A percentile compares a stretch with the other conserved stretches of the same genome.
These are phyloP conservation scores for Drosophila demipolita DNA, from an alignment of 2,888 invertebrate species.

Conservation along the genomic window DNA sequence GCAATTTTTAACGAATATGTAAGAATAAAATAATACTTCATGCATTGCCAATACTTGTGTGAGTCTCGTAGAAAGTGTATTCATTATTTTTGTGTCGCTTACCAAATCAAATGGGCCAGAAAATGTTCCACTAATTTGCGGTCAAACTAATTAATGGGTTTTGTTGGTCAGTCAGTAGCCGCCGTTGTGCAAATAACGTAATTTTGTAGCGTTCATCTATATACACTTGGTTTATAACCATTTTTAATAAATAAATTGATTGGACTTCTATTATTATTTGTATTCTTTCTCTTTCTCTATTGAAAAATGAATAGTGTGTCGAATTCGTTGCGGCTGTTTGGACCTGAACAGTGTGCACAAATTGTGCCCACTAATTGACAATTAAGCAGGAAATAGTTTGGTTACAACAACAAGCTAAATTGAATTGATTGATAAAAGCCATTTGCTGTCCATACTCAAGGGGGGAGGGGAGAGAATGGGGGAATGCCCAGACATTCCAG, in stretches of 20 bases:
- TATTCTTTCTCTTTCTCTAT: background rate
- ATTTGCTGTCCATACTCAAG: constrained; percentile 33
- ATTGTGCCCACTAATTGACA: constrained; percentile 75
- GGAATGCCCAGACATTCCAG: constrained; percentile 29
- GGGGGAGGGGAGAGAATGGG: background rate
- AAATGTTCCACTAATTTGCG: constrained; percentile 77
- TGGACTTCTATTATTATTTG: constrained; percentile 47
- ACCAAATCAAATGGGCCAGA: constrained; percentile 34
- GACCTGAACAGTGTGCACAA: constrained; percentile 53
- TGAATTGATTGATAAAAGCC: constrained; percentile 75
- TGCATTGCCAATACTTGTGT: background rate
- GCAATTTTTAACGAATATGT: background rate
- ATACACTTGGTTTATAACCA: constrained; percentile 25
- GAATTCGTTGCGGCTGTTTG: constrained; percentile 68
- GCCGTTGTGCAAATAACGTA: constrained; percentile 29
- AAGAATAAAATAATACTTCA: background rate
- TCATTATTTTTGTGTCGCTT: constrained; percentile 9
- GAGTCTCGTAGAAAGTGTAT: constrained; percentile 13
- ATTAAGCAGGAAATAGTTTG: constrained; percentile 76
- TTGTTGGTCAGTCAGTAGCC: constrained; percentile 35
- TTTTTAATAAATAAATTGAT: constrained; percentile 70
- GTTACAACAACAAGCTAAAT: constrained; percentile 57
- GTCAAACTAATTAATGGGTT: constrained; percentile 72
- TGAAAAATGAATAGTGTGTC: constrained; percentile 15
- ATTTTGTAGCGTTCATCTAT: constrained; percentile 24